These are phyloP conservation scores for Coenobita brevimanus DNA, from an alignment of 1,140 invertebrate species.

Conservation along the genomic window DNA sequence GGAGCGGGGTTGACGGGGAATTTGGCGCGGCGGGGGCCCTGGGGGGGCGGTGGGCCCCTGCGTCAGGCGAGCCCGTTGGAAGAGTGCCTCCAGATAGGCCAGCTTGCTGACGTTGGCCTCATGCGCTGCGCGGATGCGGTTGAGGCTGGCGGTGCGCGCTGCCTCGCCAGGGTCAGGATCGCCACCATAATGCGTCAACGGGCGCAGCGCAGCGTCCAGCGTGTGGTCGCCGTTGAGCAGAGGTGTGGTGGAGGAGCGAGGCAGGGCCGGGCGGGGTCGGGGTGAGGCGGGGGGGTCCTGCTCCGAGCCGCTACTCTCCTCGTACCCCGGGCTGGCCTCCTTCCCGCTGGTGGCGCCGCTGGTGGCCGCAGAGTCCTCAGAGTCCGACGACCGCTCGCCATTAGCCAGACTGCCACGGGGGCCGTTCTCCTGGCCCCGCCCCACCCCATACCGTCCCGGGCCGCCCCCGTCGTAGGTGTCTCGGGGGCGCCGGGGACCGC, in stretches of 20 bases:
- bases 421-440: conserved; percentile 36
- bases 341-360: conserved; percentile 68
- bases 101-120: conserved; percentile 68
- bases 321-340: conserved; percentile 67
- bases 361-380: conserved; percentile 64
- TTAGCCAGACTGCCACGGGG: conserved; percentile 45
- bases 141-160: conserved; percentile 48
- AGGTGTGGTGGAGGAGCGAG: conserved; percentile 63
- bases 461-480: conserved; percentile 49
- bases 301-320: conserved; percentile 66
- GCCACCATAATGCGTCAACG: conserved; percentile 56
- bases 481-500: conserved; percentile 45
- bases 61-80: conserved; percentile 62
- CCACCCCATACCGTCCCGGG: background rate
- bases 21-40: background rate
- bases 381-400: conserved; percentile 67
- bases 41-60: conserved; percentile 33
- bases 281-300: conserved; percentile 48
- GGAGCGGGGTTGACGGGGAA: conserved; percentile 9
- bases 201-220: conserved; percentile 63
- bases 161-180: conserved; percentile 44
- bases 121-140: conserved; percentile 65
- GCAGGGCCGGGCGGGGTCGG: conserved; percentile 36
- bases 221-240: conserved; percentile 62
- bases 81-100: conserved; percentile 66